These are phyloP conservation scores for Limosa lapponica DNA, from an alignment of 2,797 vertebrate genomes.

Conservation along the genomic window DNA sequence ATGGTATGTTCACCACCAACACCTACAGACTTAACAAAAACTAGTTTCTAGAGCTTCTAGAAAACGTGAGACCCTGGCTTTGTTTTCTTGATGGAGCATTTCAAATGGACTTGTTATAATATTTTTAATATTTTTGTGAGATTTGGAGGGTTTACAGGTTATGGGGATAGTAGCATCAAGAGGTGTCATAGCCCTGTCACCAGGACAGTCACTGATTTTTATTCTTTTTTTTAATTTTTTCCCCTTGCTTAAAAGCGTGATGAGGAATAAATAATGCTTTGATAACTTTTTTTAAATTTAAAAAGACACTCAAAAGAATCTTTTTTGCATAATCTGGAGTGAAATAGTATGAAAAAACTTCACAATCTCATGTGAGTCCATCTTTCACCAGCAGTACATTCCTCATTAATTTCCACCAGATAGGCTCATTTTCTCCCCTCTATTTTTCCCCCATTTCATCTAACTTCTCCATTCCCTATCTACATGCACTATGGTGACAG, in stretches of 20 bases:
- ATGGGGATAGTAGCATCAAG: not conserved
- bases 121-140: not conserved
- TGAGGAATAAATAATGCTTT: not conserved
- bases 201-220: not conserved
- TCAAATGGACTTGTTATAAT: not conserved
- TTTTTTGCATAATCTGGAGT: not conserved
- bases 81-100: not conserved
- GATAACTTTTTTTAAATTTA: not conserved
- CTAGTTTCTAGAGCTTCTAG: not conserved
- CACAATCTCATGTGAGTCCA: not conserved
- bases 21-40: not conserved
- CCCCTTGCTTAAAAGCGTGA: not conserved
- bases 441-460: not conserved
- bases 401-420: not conserved
- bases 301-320: not conserved
- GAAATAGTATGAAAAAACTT: not conserved
- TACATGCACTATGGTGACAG: not conserved
- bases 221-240: not conserved
- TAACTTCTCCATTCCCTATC: not conserved
- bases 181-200: not conserved
- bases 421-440: not conserved
- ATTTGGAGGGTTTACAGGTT: not conserved
- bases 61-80: not conserved
- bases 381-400: not conserved
- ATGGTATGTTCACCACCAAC: rapidly evolving